Evolutionary conservation across 2,797 vertebrate genomes (phyloP).

Genomic region (Sylvia borin): DNA sequence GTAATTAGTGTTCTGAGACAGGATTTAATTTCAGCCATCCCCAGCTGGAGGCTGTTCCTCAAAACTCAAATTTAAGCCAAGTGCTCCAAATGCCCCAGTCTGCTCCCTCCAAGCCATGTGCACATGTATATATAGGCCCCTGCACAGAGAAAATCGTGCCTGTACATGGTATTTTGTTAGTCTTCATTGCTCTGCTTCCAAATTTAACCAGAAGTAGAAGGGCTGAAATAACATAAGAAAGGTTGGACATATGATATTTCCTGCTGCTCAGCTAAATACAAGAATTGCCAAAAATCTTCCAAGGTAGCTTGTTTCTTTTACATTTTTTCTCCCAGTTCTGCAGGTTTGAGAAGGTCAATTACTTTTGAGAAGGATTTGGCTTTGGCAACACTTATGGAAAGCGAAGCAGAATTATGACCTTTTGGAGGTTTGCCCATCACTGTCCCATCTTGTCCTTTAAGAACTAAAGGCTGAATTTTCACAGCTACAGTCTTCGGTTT

Average conservation of each 20-base stretch:
- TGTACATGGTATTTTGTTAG: slow-evolving; percentile 17
- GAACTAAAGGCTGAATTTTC: slow-evolving; percentile 41
- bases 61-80: background rate
- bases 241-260: slow-evolving; percentile 59
- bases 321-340: slow-evolving; percentile 61
- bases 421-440: slow-evolving; percentile 55
- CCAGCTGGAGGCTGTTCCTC: background rate
- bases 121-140: background rate
- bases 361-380: slow-evolving; percentile 61
- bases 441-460: slow-evolving; percentile 58
- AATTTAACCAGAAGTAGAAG: slow-evolving; percentile 66
- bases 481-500: background rate
- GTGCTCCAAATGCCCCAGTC: background rate
- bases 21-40: background rate
- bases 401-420: slow-evolving; percentile 49
- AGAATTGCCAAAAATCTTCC: slow-evolving; percentile 65
- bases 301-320: slow-evolving; percentile 67
- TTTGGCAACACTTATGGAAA: slow-evolving; percentile 62
- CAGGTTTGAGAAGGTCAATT: slow-evolving; percentile 61
- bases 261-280: slow-evolving; percentile 64
- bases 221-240: slow-evolving; percentile 65
- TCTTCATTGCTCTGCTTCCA: slow-evolving; percentile 47
- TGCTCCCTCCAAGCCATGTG: background rate
- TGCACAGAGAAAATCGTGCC: background rate
- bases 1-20: background rate